Evolutionary conservation across 2,888 invertebrate genomes (phyloP).

Genomic region (Lutraria lutraria): DNA sequence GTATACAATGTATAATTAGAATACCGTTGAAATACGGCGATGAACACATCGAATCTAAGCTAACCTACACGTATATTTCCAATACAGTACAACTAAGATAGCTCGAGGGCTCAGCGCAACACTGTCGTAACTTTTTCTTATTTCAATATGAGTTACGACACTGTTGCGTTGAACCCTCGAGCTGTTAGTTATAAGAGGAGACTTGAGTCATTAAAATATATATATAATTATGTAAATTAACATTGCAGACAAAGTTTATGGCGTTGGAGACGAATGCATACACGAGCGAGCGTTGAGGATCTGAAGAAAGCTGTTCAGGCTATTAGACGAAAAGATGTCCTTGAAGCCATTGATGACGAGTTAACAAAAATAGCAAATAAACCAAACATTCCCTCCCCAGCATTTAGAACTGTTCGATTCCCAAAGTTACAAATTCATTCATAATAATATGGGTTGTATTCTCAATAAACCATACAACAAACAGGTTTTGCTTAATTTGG

Average conservation of each 20-base stretch:
- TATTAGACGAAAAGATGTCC: slow-evolving; percentile 79
- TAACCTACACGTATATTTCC: too few species aligned
- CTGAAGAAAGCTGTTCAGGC: slow-evolving; percentile 75
- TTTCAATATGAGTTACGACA: too few species aligned
- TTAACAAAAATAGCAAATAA: slow-evolving; percentile 60
- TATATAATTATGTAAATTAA: too few species aligned
- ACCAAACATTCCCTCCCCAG: slow-evolving; percentile 68
- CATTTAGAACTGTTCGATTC: slow-evolving; percentile 74
- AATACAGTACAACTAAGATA: too few species aligned
- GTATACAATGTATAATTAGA: too few species aligned
- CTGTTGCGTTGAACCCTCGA: too few species aligned
- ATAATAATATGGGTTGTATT: background rate
- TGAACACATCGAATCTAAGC: too few species aligned
- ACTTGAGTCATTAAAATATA: background rate
- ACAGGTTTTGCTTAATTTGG: background rate
- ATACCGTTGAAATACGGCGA: too few species aligned
- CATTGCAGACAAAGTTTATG: slow-evolving; percentile 69
- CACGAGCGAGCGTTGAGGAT: slow-evolving; percentile 78
- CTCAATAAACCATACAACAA: background rate
- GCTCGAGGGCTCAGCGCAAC: too few species aligned
- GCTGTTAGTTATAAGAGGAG: too few species aligned
- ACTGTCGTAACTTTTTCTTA: too few species aligned
- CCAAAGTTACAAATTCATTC: slow-evolving; percentile 61
- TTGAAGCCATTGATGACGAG: slow-evolving; percentile 75
- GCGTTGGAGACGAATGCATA: slow-evolving; percentile 83